Percentiles rank a stretch among this genome's conserved stretches.
Conservation (phyloP, 1,140 invertebrate species). For the Lucilia cuprina region DNA sequence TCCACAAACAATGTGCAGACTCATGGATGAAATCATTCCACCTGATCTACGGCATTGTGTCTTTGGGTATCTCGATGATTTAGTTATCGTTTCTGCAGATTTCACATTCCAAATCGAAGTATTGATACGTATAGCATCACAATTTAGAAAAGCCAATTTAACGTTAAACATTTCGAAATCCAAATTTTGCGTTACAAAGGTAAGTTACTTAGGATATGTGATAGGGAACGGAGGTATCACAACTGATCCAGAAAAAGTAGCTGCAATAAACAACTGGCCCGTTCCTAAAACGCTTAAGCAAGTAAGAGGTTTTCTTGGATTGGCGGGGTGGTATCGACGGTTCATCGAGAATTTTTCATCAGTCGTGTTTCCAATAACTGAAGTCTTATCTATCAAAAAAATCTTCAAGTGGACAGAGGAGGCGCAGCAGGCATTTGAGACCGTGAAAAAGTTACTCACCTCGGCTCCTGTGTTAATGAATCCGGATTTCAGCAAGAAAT, state of each 20-base stretch:
- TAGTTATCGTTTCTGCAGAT: conserved; percentile 1
- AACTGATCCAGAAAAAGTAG: conserved; percentile 32
- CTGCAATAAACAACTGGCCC: conserved; percentile 42
- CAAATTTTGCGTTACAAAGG: conserved; percentile 41
- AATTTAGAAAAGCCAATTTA: background rate
- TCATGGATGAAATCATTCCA: conserved; percentile 49
- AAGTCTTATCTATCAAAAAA: background rate
- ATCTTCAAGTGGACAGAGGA: conserved; percentile 1
- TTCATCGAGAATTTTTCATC: background rate
- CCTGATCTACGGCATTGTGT: conserved; percentile 50
- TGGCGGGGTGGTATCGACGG: conserved; percentile 37
- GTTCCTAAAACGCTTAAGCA: conserved; percentile 46
- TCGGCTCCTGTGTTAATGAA: no score
- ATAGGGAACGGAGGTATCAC: conserved; percentile 37
- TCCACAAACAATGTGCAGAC: conserved; percentile 39
- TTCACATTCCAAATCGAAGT: background rate
- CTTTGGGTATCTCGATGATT: conserved; percentile 36
- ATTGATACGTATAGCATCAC: background rate
- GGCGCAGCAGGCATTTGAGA: no score
- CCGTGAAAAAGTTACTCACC: conserved; percentile 36
- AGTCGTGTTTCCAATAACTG: background rate
- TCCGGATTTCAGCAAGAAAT: no score
- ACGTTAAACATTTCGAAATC: conserved; percentile 41
- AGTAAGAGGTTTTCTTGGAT: no score
- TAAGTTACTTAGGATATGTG: conserved; percentile 48